Percentiles rank a stretch among this genome's conserved stretches.
phyloP scores from a whole-genome alignment of 2,797 vertebrate genomes.

The Sebastes steindachneri region DNA sequence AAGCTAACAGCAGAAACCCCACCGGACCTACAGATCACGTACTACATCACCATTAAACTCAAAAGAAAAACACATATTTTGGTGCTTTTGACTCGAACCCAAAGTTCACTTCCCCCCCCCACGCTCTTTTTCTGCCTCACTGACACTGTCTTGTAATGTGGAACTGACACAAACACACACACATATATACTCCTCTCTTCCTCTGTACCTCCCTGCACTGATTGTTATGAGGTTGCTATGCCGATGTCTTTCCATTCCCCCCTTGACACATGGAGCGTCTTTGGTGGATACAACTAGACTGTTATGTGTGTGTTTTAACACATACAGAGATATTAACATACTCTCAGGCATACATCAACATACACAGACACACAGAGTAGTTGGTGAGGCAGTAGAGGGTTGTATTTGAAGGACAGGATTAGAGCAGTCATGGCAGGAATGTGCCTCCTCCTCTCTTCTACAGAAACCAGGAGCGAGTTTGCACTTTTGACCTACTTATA shows the following conservation, averaged over 20 bases:
- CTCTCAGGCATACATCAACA: not conserved
- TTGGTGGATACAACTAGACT: not conserved
- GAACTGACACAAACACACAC: not conserved
- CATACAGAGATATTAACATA: not conserved
- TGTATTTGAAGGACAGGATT: conserved; percentile 42
- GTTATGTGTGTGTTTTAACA: conserved; percentile 5
- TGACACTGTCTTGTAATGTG: conserved; percentile 4
- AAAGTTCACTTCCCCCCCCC: not conserved
- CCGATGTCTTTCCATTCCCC: conserved; percentile 4
- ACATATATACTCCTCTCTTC: not conserved
- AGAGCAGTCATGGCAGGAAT: conserved; percentile 54
- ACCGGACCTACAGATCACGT: conserved; percentile 41
- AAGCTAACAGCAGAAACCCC: conserved; percentile 57
- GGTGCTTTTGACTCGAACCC: conserved; percentile 35
- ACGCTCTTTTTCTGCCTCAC: not conserved
- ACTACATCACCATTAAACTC: conserved; percentile 36
- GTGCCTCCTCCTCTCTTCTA: conserved; percentile 21
- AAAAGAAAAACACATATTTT: conserved; percentile 14
- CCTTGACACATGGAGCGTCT: conserved; percentile 4
- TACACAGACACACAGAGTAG: not conserved
- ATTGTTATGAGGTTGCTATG: conserved; percentile 48
- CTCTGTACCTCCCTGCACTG: not conserved
- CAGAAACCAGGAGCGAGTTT: conserved; percentile 4
- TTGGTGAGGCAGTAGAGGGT: conserved; percentile 14
- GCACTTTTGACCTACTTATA: conserved; percentile 32